phyloP scores from a whole-genome alignment of 1,140 invertebrate species.

The Luehdorfia chinensis region DNA sequence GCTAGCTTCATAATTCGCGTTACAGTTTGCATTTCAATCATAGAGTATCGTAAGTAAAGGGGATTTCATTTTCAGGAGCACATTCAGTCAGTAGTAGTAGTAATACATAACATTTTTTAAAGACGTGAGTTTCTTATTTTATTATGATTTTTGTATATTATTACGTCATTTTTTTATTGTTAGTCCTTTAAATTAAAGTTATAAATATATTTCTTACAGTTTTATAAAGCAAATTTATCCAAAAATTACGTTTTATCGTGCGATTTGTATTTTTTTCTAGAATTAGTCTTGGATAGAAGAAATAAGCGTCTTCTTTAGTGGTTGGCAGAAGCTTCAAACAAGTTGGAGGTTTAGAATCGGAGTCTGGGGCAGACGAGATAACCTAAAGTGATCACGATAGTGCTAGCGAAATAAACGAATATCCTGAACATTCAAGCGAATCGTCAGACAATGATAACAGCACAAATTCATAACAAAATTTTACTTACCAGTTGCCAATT shows the following conservation, averaged over 20 bases:
- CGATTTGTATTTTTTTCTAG: background rate
- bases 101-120: constrained; percentile 17
- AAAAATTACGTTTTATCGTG: too few species aligned
- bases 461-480: constrained; percentile 24
- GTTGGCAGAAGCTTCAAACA: background rate
- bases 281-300: background rate
- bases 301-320: background rate
- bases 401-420: background rate
- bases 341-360: background rate
- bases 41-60: constrained; percentile 2
- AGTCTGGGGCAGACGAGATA: background rate
- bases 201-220: background rate
- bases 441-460: background rate
- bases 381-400: background rate
- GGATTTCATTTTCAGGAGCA: constrained; percentile 10
- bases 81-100: constrained; percentile 18
- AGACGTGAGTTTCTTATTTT: constrained; percentile 17
- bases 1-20: constrained; percentile 17
- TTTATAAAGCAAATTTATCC: background rate
- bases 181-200: constrained; percentile 15
- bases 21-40: constrained; percentile 12
- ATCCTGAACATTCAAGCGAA: background rate
- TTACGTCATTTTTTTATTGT: constrained; percentile 1
- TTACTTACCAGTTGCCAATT: constrained; percentile 34
- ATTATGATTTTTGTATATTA: constrained; percentile 6